Evolutionary conservation across 2,797 vertebrate species (phyloP), one percentile per base, ranked within the genome.

Genomic region (Rhodeus uyekii): DNA sequence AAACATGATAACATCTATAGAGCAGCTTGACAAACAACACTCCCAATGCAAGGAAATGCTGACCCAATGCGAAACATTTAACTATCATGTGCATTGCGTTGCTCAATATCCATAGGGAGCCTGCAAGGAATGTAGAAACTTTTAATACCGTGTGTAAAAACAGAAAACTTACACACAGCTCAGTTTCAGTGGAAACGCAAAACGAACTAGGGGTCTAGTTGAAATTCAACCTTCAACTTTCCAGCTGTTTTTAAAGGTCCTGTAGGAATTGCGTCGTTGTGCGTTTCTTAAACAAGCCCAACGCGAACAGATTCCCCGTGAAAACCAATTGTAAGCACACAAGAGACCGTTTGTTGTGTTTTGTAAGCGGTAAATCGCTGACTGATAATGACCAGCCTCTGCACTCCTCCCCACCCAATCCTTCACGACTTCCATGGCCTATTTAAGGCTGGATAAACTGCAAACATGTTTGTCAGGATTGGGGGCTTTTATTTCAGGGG

Each of bases 401-500:
- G 34, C 71, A 55, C 81, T 73, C 71, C 48, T 82, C 72, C 65
- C 44, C 71, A 55, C 81, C 81, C 81, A 69, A 60, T 48, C 39
- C 64, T 75, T 61, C 73, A 61, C 38, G 27, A 69, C 50, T 44
- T 58, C 27, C 27, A 76, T 38, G 81, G 81, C 81, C 81, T 82
- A 82, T 50, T 76, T 82, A 36, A 9, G 39, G 32, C 39, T 27
- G 64, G 19, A 65, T 68, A 36, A 46, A 74, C 44, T 18, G 10
- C 42, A 65, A 63, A 13, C 63, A 67, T 44, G 18, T 32, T 53
- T 42, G 13, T 13, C 19, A 32, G 27, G 10, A 55, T 36, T 44
- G 9, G 18, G 27, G 38, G 60, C n/a, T 42, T 76, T 36, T n/a
- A 36, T 13, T 14, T 19, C 13, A 46, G 3, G n/a, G 38, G 24